These are phyloP conservation scores for Neoniphon sammara DNA, from an alignment of 2,797 vertebrate species.

Conservation along the genomic window DNA sequence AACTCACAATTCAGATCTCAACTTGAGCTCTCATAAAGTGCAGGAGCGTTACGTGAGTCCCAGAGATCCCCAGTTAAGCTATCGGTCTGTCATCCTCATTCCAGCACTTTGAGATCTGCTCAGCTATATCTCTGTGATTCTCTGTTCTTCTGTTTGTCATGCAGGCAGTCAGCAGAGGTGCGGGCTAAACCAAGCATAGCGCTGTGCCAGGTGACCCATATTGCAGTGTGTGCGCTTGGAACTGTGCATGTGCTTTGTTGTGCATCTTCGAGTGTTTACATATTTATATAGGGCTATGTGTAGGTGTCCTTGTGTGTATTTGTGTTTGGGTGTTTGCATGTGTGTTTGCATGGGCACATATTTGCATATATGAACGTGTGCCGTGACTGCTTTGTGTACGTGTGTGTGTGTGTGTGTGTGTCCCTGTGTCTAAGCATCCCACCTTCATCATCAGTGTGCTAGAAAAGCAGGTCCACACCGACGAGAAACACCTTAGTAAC, in stretches of 20 bases:
- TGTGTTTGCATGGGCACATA: no score
- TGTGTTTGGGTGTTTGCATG: no score
- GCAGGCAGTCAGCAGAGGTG: constrained; percentile 47
- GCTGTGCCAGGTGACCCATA: constrained; percentile 63
- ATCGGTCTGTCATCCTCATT: constrained; percentile 48
- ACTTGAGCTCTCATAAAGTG: not conserved
- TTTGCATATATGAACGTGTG: not conserved
- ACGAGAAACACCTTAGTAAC: constrained; percentile 3
- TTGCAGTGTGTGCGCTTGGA: constrained; percentile 37
- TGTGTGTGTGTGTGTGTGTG: not conserved
- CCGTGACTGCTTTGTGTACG: not conserved
- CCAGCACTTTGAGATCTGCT: not conserved
- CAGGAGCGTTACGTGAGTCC: constrained; percentile 39
- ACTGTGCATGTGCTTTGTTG: constrained; percentile 2
- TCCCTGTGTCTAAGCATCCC: not conserved
- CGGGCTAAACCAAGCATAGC: constrained; percentile 32
- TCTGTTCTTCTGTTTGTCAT: constrained; percentile 43
- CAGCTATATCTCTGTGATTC: constrained; percentile 30
- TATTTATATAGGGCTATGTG: not conserved
- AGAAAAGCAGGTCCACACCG: not conserved
- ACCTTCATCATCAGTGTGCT: constrained; percentile 8
- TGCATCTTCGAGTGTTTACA: not conserved
- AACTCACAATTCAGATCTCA: not conserved
- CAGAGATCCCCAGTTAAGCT: constrained; percentile 53
- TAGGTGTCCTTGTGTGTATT: not conserved